Evolutionary conservation across 2,888 invertebrate species (phyloP).

Genomic region (Calameuta idolon): DNA sequence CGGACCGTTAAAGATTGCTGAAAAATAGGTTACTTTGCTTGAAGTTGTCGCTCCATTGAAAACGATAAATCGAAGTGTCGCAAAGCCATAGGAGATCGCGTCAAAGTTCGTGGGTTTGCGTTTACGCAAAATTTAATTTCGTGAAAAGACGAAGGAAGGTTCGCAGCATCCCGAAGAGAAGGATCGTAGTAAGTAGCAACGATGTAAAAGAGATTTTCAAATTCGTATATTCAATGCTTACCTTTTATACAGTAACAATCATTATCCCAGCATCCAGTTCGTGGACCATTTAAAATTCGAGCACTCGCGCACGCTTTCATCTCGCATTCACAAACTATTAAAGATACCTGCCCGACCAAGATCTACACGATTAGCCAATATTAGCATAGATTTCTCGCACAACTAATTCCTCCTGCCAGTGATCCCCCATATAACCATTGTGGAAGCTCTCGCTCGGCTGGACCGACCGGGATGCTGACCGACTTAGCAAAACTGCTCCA

Average conservation of each 20-base stretch:
- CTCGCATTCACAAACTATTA: neutral
- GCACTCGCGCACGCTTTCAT: neutral
- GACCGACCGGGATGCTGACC: constrained; percentile 47
- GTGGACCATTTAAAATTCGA: neutral
- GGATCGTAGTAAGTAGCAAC: neutral
- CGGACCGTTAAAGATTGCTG: neutral
- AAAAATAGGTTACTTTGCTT: neutral
- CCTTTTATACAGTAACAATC: neutral
- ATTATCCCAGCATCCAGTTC: neutral
- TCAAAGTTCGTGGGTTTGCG: neutral
- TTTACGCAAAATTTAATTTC: neutral
- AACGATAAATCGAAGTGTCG: neutral
- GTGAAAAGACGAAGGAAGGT: neutral
- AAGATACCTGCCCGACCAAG: neutral
- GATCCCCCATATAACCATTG: constrained; percentile 43
- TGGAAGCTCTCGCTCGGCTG: constrained; percentile 49
- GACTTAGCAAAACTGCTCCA: constrained; percentile 51
- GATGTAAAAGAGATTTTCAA: neutral
- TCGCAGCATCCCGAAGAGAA: neutral
- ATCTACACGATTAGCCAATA: constrained; percentile 34
- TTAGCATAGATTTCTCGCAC: constrained; percentile 49
- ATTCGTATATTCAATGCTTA: neutral
- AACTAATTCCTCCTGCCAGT: constrained; percentile 44
- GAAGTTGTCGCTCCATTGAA: neutral
- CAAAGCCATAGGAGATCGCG: neutral